Evolutionary conservation across 2,888 invertebrate genomes (phyloP), one percentile per base, ranked within the genome.

Genomic region (Callosobruchus maculatus): DNA sequence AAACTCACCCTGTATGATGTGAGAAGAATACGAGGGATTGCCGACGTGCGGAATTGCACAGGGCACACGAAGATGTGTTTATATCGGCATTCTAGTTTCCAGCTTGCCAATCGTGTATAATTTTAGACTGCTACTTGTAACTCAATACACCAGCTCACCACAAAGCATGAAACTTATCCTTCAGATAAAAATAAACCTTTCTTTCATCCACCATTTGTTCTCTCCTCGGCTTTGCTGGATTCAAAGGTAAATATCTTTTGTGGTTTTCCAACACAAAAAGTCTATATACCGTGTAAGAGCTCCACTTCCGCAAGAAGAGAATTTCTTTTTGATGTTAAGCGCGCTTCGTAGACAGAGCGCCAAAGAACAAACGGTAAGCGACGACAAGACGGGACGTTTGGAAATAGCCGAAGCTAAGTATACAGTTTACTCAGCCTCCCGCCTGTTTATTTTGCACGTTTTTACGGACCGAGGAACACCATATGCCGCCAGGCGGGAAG

Each of bases 331-430:
- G 68, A 74, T 74, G 71, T 74, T 18, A 7, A 13, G 49, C 49
- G 13, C 49, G 49, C 49, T 49, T 49, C 13, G 13, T 13, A 18
- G 49, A 49, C 4, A 49, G 18, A 13, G 13, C 49, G 49, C 49
- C 49, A 49, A 49, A 49, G 49, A 49, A 49, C 49, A 49, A 49
- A 49, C 49, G 49, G 7, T 49, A 49, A 49, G 18, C 49, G 49
- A 18, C 18, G 49, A 49, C 49, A 18, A 1, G 49, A 49, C 49
- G 18, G 13, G 18, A 18, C 5, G 49, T 49, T 74, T 74, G 70
- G 70, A 73, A 73, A 69, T 71, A 71, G 70, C 71, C 71, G 22
- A 30, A 70, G 72, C 70, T 70, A 70, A 74, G 71, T 72, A 73
- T 69, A 73, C 74, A 72, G 49, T 71, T 72, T 30, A 71, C 71